Percentiles rank a stretch among this genome's conserved stretches.
Evolutionary conservation across 2,797 vertebrate species (phyloP).

Genomic region (Premnoplex brunnescens): DNA sequence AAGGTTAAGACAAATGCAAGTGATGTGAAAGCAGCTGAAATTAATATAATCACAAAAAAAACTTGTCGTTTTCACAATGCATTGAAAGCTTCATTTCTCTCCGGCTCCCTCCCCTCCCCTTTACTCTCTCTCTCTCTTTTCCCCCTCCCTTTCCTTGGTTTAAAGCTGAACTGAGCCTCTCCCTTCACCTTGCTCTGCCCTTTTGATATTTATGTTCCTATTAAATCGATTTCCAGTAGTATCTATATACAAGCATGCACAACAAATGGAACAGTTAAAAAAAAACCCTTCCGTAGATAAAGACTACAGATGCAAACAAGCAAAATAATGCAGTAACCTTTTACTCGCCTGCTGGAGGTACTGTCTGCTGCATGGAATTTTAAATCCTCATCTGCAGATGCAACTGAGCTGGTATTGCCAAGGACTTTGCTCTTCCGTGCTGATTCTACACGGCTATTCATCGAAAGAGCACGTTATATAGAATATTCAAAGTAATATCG

Average conservation of each 20-base stretch:
- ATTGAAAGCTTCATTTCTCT: slow-evolving; percentile 60
- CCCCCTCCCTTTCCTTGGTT: slow-evolving; percentile 31
- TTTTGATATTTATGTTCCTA: slow-evolving; percentile 71
- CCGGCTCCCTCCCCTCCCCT: slow-evolving; percentile 2
- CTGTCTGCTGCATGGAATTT: slow-evolving; percentile 82
- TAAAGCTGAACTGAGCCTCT: slow-evolving; percentile 66
- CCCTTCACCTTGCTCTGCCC: slow-evolving; percentile 78
- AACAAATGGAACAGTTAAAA: slow-evolving; percentile 45
- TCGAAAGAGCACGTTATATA: slow-evolving; percentile 57
- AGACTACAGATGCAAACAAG: slow-evolving; percentile 76
- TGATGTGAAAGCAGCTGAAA: slow-evolving; percentile 41
- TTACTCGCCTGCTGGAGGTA: slow-evolving; percentile 83
- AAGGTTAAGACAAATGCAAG: slow-evolving; percentile 55
- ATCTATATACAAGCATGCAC: slow-evolving; percentile 65
- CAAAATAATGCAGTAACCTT: slow-evolving; percentile 82
- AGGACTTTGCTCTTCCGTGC: slow-evolving; percentile 75
- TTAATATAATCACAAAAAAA: slow-evolving; percentile 20
- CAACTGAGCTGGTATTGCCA: slow-evolving; percentile 78
- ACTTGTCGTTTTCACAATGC: slow-evolving; percentile 33
- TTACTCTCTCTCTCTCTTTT: neutral
- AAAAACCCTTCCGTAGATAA: slow-evolving; percentile 51
- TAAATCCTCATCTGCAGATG: slow-evolving; percentile 83
- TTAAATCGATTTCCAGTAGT: slow-evolving; percentile 68
- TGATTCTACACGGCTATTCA: slow-evolving; percentile 72
- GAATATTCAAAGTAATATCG: slow-evolving; percentile 71